Evolutionary conservation across 2,888 invertebrate species (phyloP), one percentile per base, ranked within the genome.

Genomic region (Amblyjoppa fuscipennis): DNA sequence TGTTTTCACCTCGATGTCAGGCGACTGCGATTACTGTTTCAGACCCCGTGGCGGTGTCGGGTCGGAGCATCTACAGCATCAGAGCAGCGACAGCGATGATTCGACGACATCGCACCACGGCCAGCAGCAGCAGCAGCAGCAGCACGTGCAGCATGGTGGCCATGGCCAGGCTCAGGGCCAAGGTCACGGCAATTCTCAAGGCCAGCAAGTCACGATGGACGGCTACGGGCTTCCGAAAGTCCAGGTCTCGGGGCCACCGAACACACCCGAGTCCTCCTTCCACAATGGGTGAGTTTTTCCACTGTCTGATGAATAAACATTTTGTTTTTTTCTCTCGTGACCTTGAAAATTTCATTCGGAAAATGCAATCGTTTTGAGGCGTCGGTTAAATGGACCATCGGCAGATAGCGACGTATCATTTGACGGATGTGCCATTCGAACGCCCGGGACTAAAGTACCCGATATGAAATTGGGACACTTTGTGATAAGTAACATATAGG

Each of bases 51-150:
- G 91, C 88, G 92, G 91, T 87, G 92, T 92, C 88, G 92, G 92
- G 81, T 90, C 92, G 87, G 93, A 93, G 89, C 91, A 92, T 88
- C 88, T 90, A 89, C 86, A 77, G 49, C 87, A 78, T 49, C 80
- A 70, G 69, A 93, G 93, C 87, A 93, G 93, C 87, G 93, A 93
- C 89, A 93, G 93, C 89, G 93, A 93, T 92, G 93, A 93, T 86
- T 92, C 93, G 84, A 88, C 92, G 81, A 88, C 91, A 83, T 86
- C 90, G 77, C 90, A 91, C 64, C 88, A 85, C 49, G 88, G 87
- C 45, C 89, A 89, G 16, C 91, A 85, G 11, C 91, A 86, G 11
- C 78, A 78, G 31, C 89, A 89, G 16, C 91, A 85, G 11, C 91
- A 86, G 11, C 78, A 78, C 45, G 88, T 89, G 49, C 88, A 83